These are phyloP conservation scores for Candoia aspera DNA, from an alignment of 2,113 vertebrate species.

Conservation along the genomic window DNA sequence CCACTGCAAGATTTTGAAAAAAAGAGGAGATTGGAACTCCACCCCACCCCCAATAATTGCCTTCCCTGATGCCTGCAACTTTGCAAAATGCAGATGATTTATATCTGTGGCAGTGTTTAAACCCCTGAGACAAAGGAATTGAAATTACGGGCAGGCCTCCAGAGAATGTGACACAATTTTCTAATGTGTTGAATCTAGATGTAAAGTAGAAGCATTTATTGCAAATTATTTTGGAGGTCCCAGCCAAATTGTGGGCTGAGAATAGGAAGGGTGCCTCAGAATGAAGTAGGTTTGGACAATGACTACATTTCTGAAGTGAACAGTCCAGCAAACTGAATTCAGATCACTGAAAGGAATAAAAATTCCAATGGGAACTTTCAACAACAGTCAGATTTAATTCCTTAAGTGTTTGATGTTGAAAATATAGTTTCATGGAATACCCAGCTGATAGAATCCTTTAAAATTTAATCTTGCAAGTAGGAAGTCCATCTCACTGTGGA, in stretches of 20 bases:
- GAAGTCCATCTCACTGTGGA: background rate
- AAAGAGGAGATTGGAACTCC: constrained; percentile 40
- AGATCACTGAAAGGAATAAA: background rate
- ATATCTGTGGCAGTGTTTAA: constrained; percentile 44
- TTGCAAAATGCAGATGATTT: constrained; percentile 61
- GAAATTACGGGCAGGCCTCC: constrained; percentile 47
- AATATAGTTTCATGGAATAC: background rate
- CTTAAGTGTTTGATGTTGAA: background rate
- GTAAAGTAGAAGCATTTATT: background rate
- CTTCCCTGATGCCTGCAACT: constrained; percentile 43
- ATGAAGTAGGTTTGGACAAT: background rate
- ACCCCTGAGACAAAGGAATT: constrained; percentile 37
- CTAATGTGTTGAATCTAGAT: background rate
- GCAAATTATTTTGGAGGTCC: background rate
- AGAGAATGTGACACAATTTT: constrained; percentile 6
- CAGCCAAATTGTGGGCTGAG: background rate
- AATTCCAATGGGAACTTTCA: background rate
- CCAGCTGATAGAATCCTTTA: background rate
- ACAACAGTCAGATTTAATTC: background rate
- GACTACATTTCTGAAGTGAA: background rate
- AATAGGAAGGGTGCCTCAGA: background rate
- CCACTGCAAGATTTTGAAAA: constrained; percentile 56
- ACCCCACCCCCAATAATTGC: constrained; percentile 45
- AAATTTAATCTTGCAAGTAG: background rate
- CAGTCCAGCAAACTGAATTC: background rate